phyloP scores from a whole-genome alignment of 2,797 vertebrate genomes.

The Peromyscus aztecus region DNA sequence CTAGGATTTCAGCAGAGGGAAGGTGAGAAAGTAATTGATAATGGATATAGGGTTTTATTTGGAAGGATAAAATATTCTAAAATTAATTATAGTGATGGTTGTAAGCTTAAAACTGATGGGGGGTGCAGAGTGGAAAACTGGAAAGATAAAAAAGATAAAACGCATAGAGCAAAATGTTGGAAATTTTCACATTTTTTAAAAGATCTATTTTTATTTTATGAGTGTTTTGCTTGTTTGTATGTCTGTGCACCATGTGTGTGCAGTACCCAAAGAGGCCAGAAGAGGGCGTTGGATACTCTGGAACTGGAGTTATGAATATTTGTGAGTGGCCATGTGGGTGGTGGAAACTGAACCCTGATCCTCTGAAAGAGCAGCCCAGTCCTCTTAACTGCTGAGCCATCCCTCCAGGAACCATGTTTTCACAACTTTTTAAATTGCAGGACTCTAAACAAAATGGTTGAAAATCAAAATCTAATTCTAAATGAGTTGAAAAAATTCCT shows the following conservation, averaged over 20 bases:
- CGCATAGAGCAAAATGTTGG: background rate
- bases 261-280: background rate
- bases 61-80: background rate
- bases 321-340: background rate
- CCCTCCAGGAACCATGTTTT: background rate
- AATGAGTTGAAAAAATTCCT: background rate
- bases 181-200: background rate
- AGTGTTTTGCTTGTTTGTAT: background rate
- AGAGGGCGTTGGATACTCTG: background rate
- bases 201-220: conserved; percentile 9
- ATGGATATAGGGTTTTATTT: background rate
- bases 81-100: background rate
- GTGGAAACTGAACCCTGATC: background rate
- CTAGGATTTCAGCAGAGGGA: background rate
- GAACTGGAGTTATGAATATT: background rate
- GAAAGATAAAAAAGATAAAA: background rate
- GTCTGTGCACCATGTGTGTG: background rate
- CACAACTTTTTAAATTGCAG: background rate
- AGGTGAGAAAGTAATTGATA: background rate
- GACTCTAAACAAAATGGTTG: background rate
- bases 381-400: background rate
- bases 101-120: background rate
- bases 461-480: conserved; percentile 15
- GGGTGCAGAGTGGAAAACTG: background rate
- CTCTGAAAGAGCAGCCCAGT: background rate